A percentile compares a stretch with the other conserved stretches of the same genome.
These are phyloP conservation scores for Aldrovandia affinis DNA, from an alignment of 2,797 vertebrate species.

Conservation along the genomic window DNA sequence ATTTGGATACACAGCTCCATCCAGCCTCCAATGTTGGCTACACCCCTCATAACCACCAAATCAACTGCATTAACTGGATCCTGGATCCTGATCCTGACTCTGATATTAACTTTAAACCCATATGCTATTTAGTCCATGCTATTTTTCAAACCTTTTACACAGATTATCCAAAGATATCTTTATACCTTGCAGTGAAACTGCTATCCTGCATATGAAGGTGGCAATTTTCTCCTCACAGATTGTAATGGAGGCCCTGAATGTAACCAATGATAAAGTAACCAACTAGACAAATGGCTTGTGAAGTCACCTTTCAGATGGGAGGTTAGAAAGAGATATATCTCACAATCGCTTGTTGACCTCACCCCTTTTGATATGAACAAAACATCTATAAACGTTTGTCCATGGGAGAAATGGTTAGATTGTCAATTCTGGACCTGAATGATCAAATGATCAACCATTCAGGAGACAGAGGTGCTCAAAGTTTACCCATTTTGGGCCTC, in stretches of 20 bases:
- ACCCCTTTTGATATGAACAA: no score
- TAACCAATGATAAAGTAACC: background rate
- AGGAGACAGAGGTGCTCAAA: no score
- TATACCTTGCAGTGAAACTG: background rate
- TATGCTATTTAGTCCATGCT: background rate
- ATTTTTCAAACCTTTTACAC: background rate
- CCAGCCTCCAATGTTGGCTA: background rate
- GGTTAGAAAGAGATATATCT: background rate
- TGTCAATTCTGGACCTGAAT: no score
- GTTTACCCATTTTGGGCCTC: no score
- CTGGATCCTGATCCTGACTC: no score
- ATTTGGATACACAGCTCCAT: background rate
- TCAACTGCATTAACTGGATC: background rate
- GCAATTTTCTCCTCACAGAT: background rate
- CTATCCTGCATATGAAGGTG: background rate
- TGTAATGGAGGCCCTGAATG: background rate
- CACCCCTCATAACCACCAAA: background rate
- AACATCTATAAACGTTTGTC: no score
- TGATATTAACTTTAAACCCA: no score
- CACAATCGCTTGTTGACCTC: no score
- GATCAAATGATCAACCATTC: no score
- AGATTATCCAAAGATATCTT: background rate
- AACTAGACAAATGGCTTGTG: background rate
- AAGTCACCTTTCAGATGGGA: background rate
- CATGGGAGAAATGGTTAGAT: no score